Evolutionary conservation across 2,888 invertebrate species (phyloP).

Genomic region (Sarcophaga carnaria): DNA sequence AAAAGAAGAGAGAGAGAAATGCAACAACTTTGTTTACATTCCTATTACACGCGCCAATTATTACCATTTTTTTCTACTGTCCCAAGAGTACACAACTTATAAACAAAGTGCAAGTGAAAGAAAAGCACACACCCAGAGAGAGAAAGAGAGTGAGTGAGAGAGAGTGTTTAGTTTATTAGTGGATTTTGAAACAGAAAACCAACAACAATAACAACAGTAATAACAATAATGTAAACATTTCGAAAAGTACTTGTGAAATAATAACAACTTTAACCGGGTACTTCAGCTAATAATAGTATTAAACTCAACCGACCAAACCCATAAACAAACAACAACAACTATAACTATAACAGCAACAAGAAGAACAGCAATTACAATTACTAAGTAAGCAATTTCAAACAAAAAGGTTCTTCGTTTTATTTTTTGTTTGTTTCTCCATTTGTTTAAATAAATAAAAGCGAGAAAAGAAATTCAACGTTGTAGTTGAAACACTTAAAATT

Average conservation of each 20-base stretch:
- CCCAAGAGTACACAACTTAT: too few relatives aligned
- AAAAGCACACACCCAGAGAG: neutral
- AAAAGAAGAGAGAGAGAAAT: neutral
- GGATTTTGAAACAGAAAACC: too few relatives aligned
- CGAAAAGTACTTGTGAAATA: slow-evolving; percentile 39
- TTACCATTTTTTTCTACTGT: too few relatives aligned
- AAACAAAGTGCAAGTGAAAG: neutral
- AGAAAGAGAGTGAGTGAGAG: neutral
- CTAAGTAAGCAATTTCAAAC: slow-evolving; percentile 54
- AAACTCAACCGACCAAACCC: neutral
- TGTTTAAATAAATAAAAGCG: slow-evolving; percentile 14
- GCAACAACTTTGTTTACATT: slow-evolving; percentile 33
- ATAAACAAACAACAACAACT: slow-evolving; percentile 18
- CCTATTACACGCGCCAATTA: slow-evolving; percentile 24
- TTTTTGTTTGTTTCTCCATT: neutral
- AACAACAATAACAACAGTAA: neutral
- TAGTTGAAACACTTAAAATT: slow-evolving; percentile 56
- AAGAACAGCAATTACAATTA: slow-evolving; percentile 54
- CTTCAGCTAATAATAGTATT: slow-evolving; percentile 36
- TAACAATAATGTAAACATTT: slow-evolving; percentile 17
- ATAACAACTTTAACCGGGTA: slow-evolving; percentile 11
- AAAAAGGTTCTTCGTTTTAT: slow-evolving; percentile 46
- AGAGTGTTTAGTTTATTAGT: too few relatives aligned
- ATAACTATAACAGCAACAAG: slow-evolving; percentile 7
- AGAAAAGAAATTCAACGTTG: slow-evolving; percentile 23